Evolutionary conservation across 1,140 invertebrate species (phyloP).

Genomic region (Drosophila persimilis): DNA sequence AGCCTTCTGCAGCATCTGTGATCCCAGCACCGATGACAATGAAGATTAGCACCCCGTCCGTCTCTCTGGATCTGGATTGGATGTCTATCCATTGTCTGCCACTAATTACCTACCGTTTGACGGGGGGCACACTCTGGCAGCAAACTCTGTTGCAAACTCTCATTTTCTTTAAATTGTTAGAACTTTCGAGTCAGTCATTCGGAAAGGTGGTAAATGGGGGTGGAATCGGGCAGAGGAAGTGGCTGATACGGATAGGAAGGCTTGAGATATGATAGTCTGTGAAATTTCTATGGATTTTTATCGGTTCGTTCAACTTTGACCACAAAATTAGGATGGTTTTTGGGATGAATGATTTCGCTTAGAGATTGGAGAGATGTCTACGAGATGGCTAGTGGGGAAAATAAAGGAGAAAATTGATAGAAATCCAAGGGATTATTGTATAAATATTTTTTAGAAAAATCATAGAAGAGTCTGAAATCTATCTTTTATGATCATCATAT

Average conservation of each 20-base stretch:
- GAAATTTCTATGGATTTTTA: not conserved
- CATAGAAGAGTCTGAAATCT: too few relatives aligned
- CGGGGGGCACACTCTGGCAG: not conserved
- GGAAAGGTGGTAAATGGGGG: slow-evolving; percentile 37
- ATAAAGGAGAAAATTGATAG: too few relatives aligned
- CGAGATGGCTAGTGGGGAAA: too few relatives aligned
- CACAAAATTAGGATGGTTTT: too few relatives aligned
- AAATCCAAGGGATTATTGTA: too few relatives aligned
- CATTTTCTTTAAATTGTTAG: slow-evolving; percentile 27
- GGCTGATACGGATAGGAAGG: not conserved
- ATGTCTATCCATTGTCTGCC: slow-evolving; percentile 28
- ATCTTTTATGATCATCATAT: too few relatives aligned
- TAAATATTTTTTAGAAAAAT: too few relatives aligned
- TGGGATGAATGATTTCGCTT: too few relatives aligned
- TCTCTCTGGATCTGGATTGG: slow-evolving; percentile 12
- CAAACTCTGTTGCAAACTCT: slow-evolving; percentile 24
- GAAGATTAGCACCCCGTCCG: slow-evolving; percentile 52
- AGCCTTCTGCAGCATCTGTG: slow-evolving; percentile 37
- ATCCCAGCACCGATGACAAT: slow-evolving; percentile 55
- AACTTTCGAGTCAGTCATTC: slow-evolving; percentile 23
- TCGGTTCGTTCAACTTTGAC: too few relatives aligned
- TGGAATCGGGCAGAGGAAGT: not conserved
- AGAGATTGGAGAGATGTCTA: too few relatives aligned
- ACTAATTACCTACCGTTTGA: slow-evolving; percentile 46
- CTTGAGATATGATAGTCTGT: not conserved